Base-by-base conservation (phyloP, 1,140 invertebrate genomes). In the Magallana angulata region DNA sequence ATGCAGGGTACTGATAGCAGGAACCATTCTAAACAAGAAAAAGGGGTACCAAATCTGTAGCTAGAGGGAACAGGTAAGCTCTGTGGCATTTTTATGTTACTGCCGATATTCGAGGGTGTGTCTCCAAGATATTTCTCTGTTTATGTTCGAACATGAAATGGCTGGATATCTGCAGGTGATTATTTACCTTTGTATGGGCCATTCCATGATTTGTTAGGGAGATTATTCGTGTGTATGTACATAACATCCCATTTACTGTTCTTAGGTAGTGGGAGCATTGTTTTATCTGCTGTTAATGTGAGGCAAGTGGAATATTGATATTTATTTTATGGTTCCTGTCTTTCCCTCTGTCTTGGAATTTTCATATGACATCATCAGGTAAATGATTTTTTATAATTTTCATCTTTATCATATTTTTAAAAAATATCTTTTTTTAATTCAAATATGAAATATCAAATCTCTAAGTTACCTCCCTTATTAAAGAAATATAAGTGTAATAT, bases 211-310 rank as follows among this genome's bases (percentile, higher is more conserved):
- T 76, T 76, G 68, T 11, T 24, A 76, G 68, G 24, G 68, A 76
- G 68, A 76, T 76, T 76, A 76, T 76, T 76, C 24, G 30, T 76
- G 68, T 76, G 68, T 76, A 36, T 76, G 68, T 76, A 36, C 68
- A 76, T 76, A 76, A 76, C 68, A 76, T 76, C 68, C 68, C 68
- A 76, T 76, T 76, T 76, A 76, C 68, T 76, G 68, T 76, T 76
- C 68, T 36, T 76, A 76, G 68, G 68, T 76, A 76, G 68, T 76
- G 24, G 24, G 24, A 36, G 68, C 68, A 30, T 76, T 76, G 68
- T 76, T 76, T 76, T 76, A 36, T 11, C 68, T 76, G 24, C 12
- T 76, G 68, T 76, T 76, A 76, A 76, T 76, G 68, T 76, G 14
- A 76, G 68, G 24, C 24, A 76, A 76, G 68, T 48, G 68, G 68